phyloP scores from a whole-genome alignment of 2,888 invertebrate species.

The Acanthosepion esculentum region DNA sequence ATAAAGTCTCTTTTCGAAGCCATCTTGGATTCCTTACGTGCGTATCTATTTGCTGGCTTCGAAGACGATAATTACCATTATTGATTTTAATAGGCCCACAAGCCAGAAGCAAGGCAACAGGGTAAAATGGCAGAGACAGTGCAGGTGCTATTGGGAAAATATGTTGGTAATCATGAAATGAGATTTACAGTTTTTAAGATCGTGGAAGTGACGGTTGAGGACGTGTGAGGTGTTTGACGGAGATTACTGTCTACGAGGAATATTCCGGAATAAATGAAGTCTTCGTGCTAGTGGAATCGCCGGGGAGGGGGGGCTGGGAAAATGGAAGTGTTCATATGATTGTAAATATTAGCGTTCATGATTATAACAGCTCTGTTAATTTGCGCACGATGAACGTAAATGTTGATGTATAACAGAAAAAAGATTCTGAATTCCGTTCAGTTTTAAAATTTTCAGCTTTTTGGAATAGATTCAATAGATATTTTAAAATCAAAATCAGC shows the following conservation, averaged over 20 bases:
- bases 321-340: too few relatives aligned
- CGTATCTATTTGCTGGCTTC: conserved; percentile 18
- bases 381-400: too few relatives aligned
- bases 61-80: conserved; percentile 33
- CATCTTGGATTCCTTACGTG: conserved; percentile 20
- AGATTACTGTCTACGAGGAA: neutral
- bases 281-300: neutral
- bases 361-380: too few relatives aligned
- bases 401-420: too few relatives aligned
- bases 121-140: neutral
- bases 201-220: neutral
- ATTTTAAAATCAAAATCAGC: too few relatives aligned
- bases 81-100: neutral
- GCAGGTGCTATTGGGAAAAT: neutral
- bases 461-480: too few relatives aligned
- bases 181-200: neutral
- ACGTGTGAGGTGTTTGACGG: neutral
- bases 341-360: too few relatives aligned
- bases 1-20: neutral
- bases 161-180: neutral
- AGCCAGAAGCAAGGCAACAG: neutral
- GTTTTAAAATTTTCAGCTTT: too few relatives aligned
- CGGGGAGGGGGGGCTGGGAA: too few relatives aligned
- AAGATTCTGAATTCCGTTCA: too few relatives aligned
- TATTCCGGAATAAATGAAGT: neutral